These are phyloP conservation scores for Etheostoma spectabile DNA, from an alignment of 2,113 vertebrate genomes.

Conservation along the genomic window DNA sequence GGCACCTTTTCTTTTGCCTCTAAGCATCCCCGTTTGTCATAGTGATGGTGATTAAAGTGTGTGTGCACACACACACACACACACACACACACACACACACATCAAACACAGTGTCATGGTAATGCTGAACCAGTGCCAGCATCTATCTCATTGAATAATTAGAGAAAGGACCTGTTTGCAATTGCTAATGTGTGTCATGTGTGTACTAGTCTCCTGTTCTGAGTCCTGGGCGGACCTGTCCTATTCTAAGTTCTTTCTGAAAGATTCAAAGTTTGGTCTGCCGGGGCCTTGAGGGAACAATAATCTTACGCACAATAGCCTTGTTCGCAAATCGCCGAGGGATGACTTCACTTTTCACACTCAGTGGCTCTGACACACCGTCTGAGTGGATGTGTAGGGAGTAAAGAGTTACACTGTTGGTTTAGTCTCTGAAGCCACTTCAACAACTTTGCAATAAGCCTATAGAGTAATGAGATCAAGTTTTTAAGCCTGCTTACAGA, in stretches of 20 bases:
- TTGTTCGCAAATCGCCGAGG: slow-evolving; percentile 47
- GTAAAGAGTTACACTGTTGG: slow-evolving; percentile 24
- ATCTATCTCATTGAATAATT: slow-evolving; percentile 57
- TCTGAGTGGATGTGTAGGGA: slow-evolving; percentile 16
- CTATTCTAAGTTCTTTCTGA: slow-evolving; percentile 58
- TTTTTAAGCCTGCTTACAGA: slow-evolving; percentile 46
- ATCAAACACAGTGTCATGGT: slow-evolving; percentile 44
- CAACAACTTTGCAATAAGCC: slow-evolving; percentile 44
- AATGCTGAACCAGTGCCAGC: slow-evolving; percentile 61
- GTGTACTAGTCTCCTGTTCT: slow-evolving; percentile 57
- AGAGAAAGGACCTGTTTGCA: slow-evolving; percentile 58
- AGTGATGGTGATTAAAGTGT: slow-evolving; percentile 48
- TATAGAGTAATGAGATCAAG: slow-evolving; percentile 43
- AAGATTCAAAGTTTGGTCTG: slow-evolving; percentile 32
- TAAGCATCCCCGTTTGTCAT: slow-evolving; percentile 60
- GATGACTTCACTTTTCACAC: slow-evolving; percentile 58
- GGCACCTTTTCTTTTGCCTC: slow-evolving; percentile 49
- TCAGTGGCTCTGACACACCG: not conserved
- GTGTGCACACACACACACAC: not conserved
- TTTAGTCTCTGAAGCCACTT: slow-evolving; percentile 44
- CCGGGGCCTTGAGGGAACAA: slow-evolving; percentile 23
- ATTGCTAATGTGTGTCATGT: slow-evolving; percentile 62
- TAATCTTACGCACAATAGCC: slow-evolving; percentile 60
- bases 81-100: slow-evolving; percentile 13
- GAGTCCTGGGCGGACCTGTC: slow-evolving; percentile 54